phyloP scores from a whole-genome alignment of 1,140 invertebrate species.

The Drosophila pallidifrons region DNA sequence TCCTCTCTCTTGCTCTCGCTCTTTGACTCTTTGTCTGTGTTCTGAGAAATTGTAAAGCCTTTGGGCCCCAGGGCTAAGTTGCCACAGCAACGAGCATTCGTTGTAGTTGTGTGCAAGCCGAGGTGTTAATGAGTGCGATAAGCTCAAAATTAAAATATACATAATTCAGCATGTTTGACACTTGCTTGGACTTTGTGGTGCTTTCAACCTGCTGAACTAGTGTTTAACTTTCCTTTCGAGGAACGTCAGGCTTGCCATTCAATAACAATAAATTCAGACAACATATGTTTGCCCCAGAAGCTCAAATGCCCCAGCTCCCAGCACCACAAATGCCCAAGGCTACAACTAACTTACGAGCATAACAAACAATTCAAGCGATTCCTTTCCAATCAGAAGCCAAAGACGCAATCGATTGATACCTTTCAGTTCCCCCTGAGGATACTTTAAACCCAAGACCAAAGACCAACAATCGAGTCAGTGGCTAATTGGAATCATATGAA shows the following conservation, averaged over 20 bases:
- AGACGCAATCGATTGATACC: constrained; percentile 11
- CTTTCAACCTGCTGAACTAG: constrained; percentile 13
- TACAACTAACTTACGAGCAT: constrained; percentile 25
- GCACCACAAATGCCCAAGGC: constrained; percentile 25
- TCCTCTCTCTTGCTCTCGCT: neutral
- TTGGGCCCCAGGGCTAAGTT: constrained; percentile 39
- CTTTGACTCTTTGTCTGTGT: neutral
- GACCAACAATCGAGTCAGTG: neutral
- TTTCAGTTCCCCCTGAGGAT: neutral
- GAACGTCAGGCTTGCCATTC: constrained; percentile 10
- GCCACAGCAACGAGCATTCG: neutral
- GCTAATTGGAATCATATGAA: constrained; percentile 27
- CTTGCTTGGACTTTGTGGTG: constrained; percentile 28
- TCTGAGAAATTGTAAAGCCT: constrained; percentile 57
- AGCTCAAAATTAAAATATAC: constrained; percentile 79
- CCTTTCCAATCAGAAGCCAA: neutral
- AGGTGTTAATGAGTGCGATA: constrained; percentile 80
- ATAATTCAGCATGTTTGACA: constrained; percentile 74
- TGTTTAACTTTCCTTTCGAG: constrained; percentile 14
- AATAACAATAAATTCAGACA: constrained; percentile 52
- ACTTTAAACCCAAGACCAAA: constrained; percentile 9
- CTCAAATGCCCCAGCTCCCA: constrained; percentile 24
- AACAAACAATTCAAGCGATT: constrained; percentile 25
- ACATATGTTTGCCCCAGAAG: constrained; percentile 44
- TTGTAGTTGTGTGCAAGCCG: constrained; percentile 19